Base-by-base conservation (phyloP, 2,113 vertebrate species). In the Pseudopodoces humilis region DNA sequence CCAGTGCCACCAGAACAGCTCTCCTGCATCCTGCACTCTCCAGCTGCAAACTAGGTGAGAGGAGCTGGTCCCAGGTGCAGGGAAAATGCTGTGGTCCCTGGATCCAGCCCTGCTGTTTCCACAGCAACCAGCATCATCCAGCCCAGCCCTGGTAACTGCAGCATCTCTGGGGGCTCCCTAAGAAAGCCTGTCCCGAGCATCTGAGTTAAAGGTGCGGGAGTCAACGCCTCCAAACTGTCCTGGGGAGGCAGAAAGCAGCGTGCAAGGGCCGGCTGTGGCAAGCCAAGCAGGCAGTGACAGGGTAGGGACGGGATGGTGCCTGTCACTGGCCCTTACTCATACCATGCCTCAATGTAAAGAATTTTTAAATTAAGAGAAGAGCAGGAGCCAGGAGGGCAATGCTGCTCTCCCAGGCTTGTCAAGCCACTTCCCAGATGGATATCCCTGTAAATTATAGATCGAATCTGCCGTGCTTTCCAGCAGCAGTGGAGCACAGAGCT, bases 61-160 rank as follows among this genome's bases (percentile, higher is more conserved):
- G 47, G 33, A 93, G 35, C 43, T 70, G 74, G 78, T 78, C 35
- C 85, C 0, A 10, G 65, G 65, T 63, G 47, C 69, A 63, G 70
- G 78, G 47, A 81, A 33, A 81, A 71, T 52, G 85, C 70, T 93
- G 74, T 0, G 0, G 65, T 78, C 47, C 69, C 85, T 67, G 78
- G 60, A 93, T 95, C 90, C 0, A 8, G 78, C 88, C 90, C 90
- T 90, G 90, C 81, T 0, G 62, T 97, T 97, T 94, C 96, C 95
- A 96, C 90, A 94, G 94, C 76, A 96, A 96, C 96, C 84, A 69
- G 59, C 91, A 82, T 94, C 94, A 94, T 91, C 90, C 8, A n/a
- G 68, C 72, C 82, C 0, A 1, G 91, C 81, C 93, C 78, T 55
- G 63, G 62, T 28, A 86, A 84, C 71, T 82, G 88, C n/a, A 30